Percentiles rank a stretch among this genome's conserved stretches.
These are phyloP conservation scores for Tiphia femorata DNA, from an alignment of 2,888 invertebrate species.

Conservation along the genomic window DNA sequence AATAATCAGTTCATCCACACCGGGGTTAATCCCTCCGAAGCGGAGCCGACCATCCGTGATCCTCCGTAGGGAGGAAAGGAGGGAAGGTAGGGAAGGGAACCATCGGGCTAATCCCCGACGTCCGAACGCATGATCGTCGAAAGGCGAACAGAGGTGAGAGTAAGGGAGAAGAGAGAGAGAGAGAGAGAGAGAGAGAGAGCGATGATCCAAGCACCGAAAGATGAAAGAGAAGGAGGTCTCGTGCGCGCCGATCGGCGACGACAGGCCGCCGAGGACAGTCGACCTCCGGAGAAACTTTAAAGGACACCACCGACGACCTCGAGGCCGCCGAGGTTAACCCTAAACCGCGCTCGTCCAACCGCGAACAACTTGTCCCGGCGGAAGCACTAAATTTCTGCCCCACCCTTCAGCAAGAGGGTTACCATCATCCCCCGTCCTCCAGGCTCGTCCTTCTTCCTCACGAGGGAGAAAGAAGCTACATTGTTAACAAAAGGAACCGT, in stretches of 20 bases:
- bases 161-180: background rate
- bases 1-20: conserved; percentile 45
- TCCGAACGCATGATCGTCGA: conserved; percentile 36
- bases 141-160: conserved; percentile 14
- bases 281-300: background rate
- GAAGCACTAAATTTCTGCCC: conserved; percentile 6
- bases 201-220: too few species aligned
- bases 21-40: conserved; percentile 30
- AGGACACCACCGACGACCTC: background rate
- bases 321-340: background rate
- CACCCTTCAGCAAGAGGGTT: background rate
- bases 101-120: conserved; percentile 31
- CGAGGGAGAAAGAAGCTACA: conserved; percentile 17
- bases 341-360: conserved; percentile 3
- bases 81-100: conserved; percentile 23
- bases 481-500: conserved; percentile 18
- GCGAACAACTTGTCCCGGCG: background rate
- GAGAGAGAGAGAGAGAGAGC: too few species aligned
- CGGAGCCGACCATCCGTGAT: background rate
- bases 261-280: background rate
- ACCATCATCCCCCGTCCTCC: background rate
- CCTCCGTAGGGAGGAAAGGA: too few species aligned
- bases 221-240: conserved; percentile 1
- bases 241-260: too few species aligned
- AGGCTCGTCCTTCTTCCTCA: background rate